Base-by-base conservation (phyloP, 2,113 vertebrate species). In the Alaudala cheleensis region DNA sequence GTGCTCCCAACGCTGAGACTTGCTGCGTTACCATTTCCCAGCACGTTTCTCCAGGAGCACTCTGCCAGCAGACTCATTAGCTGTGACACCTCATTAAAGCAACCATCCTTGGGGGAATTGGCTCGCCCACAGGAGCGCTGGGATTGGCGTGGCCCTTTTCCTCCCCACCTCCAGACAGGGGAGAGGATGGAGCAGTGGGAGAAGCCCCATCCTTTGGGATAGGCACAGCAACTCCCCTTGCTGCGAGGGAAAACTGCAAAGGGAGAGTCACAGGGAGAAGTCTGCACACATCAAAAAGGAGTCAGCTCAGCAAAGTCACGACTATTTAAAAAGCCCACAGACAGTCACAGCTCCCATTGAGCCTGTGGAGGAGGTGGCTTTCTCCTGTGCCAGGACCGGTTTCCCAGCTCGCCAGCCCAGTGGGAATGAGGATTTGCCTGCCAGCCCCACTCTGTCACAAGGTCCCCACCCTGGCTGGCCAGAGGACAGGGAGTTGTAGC, bases 281-380 rank as follows among this genome's bases (percentile, higher is more conserved):
- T 3, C 85, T 65, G 85, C 65, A 65, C 90, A 95, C 91, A 88
- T 91, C 90, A 95, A 94, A 96, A 87, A 89, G 57, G 81, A 92
- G 82, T 54, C 33, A 70, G 47, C 81, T 79, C 89, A 51, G 90
- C 67, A 37, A 83, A 94, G 87, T 85, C 86, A 62, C 47, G 40
- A 88, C 39, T 93, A 24, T 78, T 96, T 87, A 54, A 73, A 70
- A 88, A 22, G 74, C 85, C 62, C 9, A 5, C 85, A 97, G 94
- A 73, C 82, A n/a, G 71, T n/a, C 49, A 4, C 40, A 66, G 69
- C 72, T 79, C 74, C 78, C 81, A 1, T 6, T 20, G 44, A 62
- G 72, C 62, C 79, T 80, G 77, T 0, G 11, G 85, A 74, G 70
- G 72, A 87, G 78, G 77, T 50, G 81, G 51, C 28, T 86, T 94